Evolutionary conservation across 2,888 invertebrate genomes (phyloP).

Genomic region (Drosophila anomalata): DNA sequence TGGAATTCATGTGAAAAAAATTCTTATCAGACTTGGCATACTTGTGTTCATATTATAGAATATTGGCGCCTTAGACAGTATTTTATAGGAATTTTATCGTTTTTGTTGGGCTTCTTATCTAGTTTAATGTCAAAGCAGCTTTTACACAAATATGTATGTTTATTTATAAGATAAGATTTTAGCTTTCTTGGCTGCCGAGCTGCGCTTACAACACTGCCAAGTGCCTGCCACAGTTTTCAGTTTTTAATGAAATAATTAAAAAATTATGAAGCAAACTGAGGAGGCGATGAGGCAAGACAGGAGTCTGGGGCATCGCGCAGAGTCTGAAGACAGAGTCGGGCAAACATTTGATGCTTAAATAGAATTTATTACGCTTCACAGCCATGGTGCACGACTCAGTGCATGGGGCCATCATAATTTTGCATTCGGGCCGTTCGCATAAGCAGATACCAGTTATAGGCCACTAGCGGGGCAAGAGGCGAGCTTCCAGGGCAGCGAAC

Average conservation of each 20-base stretch:
- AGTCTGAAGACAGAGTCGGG: slow-evolving; percentile 12
- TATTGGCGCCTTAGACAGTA: not conserved
- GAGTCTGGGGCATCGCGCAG: not conserved
- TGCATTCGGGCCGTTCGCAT: slow-evolving; percentile 50
- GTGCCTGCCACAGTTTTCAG: slow-evolving; percentile 61
- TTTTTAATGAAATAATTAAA: slow-evolving; percentile 53
- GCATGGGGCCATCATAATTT: slow-evolving; percentile 55
- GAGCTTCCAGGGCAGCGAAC: not conserved
- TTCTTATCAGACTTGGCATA: not conserved
- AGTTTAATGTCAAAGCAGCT: no score
- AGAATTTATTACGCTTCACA: slow-evolving; percentile 56
- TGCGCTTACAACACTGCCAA: slow-evolving; percentile 62
- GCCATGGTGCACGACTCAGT: slow-evolving; percentile 32
- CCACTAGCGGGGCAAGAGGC: no score
- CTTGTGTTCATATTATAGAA: not conserved
- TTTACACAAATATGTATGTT: not conserved
- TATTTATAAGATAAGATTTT: not conserved
- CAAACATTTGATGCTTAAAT: slow-evolving; percentile 47
- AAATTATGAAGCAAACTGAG: slow-evolving; percentile 34
- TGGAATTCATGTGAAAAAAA: not conserved
- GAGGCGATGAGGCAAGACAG: slow-evolving; percentile 3
- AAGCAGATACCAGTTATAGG: slow-evolving; percentile 25
- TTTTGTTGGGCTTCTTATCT: no score
- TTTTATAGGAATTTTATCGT: no score
- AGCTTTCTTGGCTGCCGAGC: slow-evolving; percentile 36